These are phyloP conservation scores for Chlorodrepanis virens DNA, from an alignment of 2,113 vertebrate genomes.

Conservation along the genomic window DNA sequence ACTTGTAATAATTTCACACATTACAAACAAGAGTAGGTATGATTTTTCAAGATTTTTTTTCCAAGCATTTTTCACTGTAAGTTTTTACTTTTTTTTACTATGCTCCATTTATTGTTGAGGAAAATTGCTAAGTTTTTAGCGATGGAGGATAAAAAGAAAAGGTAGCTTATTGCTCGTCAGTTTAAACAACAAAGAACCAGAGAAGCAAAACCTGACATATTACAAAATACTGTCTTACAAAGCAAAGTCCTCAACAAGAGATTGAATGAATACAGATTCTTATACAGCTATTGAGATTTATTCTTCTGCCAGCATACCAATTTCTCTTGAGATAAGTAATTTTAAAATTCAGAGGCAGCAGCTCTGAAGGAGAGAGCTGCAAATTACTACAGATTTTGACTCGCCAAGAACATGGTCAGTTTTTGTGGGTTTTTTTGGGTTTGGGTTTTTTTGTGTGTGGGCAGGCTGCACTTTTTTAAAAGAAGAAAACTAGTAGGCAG, in stretches of 20 bases:
- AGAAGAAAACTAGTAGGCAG: not conserved
- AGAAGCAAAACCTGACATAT: not conserved
- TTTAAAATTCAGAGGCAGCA: not conserved
- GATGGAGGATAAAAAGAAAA: not conserved
- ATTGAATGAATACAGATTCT: not conserved
- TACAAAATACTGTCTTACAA: not conserved
- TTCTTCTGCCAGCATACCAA: not conserved
- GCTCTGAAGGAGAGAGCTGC: not conserved
- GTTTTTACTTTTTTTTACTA: conserved; percentile 52
- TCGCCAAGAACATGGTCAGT: not conserved
- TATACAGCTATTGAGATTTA: not conserved
- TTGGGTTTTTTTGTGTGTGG: no score
- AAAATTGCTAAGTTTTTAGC: conserved; percentile 56
- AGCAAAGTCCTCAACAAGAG: not conserved
- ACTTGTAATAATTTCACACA: conserved; percentile 80
- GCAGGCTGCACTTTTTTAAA: not conserved
- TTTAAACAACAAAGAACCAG: conserved; percentile 25
- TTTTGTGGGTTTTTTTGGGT: not conserved
- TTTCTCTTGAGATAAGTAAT: not conserved
- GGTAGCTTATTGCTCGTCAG: not conserved
- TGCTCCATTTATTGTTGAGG: conserved; percentile 28
- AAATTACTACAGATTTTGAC: not conserved
- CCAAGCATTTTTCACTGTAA: conserved; percentile 62
- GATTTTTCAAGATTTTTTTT: conserved; percentile 72
- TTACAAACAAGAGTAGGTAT: conserved; percentile 77